A percentile compares a stretch with the other conserved stretches of the same genome.
Evolutionary conservation across 2,797 vertebrate species (phyloP).

Genomic region (Peromyscus attwateri): DNA sequence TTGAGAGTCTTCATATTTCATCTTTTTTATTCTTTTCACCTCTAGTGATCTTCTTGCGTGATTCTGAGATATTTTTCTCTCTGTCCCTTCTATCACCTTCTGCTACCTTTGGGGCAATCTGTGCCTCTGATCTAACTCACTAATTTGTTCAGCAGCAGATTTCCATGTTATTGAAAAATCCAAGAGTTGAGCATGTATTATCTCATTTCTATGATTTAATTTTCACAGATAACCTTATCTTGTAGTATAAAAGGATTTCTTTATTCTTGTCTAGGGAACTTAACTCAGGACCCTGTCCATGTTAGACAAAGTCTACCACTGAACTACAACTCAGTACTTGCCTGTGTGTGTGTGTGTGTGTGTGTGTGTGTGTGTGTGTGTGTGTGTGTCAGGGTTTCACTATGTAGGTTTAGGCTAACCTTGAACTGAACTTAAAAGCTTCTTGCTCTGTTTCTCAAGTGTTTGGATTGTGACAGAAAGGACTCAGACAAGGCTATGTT

Average conservation of each 20-base stretch:
- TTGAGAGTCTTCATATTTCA: neutral
- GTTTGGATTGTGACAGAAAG: neutral
- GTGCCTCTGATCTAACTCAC: neutral
- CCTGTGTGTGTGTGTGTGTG: neutral
- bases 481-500: neutral
- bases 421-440: neutral
- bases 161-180: neutral
- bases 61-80: neutral
- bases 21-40: neutral
- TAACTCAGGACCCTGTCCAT: neutral
- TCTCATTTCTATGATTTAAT: constrained; percentile 11
- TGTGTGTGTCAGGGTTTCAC: neutral
- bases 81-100: accelerated
- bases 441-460: neutral
- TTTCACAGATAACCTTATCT: neutral
- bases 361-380: neutral
- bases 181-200: neutral
- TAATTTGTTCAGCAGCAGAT: neutral
- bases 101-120: neutral
- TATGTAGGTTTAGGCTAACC: neutral
- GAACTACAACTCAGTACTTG: neutral
- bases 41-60: neutral
- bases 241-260: neutral
- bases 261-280: neutral
- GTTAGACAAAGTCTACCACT: no score